Evolutionary conservation across 2,113 vertebrate species (phyloP).

Genomic region (Dunckerocampus dactyliophorus): DNA sequence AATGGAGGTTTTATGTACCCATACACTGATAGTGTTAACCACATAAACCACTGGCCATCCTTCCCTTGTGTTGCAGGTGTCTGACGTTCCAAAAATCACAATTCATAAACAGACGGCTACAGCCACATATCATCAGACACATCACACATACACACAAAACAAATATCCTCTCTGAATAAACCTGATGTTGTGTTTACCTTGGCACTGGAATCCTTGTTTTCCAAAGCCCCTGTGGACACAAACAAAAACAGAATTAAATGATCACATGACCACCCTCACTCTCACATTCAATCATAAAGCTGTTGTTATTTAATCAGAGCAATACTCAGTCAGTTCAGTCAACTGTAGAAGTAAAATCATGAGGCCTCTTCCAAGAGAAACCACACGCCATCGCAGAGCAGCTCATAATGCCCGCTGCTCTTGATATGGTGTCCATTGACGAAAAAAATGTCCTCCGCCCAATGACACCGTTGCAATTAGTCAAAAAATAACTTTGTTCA

Average conservation of each 20-base stretch:
- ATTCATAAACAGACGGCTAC: neutral
- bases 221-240: conserved; percentile 76
- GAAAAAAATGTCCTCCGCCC: too few species aligned
- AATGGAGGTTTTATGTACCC: neutral
- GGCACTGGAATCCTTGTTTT: conserved; percentile 82
- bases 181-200: conserved; percentile 67
- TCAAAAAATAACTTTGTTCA: too few species aligned
- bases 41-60: neutral
- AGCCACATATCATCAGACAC: conserved; percentile 1
- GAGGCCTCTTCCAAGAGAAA: too few species aligned
- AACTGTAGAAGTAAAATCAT: too few species aligned
- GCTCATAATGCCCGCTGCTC: too few species aligned
- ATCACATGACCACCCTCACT: conserved; percentile 2
- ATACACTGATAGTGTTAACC: neutral
- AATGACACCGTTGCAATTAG: too few species aligned
- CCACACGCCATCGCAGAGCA: too few species aligned
- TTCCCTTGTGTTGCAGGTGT: too few species aligned
- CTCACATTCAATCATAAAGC: conserved; percentile 1
- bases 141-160: neutral
- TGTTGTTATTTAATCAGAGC: neutral
- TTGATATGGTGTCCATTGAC: too few species aligned
- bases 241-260: conserved; percentile 18
- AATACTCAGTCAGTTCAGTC: neutral
- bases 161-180: conserved; percentile 10
- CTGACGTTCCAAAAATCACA: neutral